phyloP scores from a whole-genome alignment of 2,888 invertebrate genomes.

The Aphodius granarius region DNA sequence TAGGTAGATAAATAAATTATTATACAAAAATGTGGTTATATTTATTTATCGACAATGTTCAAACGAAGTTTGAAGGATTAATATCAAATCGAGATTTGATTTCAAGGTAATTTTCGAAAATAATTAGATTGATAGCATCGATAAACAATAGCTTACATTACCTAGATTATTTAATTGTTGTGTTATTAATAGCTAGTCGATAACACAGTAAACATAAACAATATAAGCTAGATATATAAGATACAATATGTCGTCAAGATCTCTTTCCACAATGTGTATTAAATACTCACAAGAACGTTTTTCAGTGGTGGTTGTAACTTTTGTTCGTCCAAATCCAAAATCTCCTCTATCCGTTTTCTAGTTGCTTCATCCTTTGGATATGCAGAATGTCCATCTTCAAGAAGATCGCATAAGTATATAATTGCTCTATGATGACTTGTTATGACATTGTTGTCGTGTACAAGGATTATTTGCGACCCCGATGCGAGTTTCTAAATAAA shows the following conservation, averaged over 20 bases:
- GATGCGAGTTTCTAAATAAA: neutral
- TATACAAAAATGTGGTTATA: neutral
- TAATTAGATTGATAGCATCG: neutral
- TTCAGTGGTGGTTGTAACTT: slow-evolving; percentile 59
- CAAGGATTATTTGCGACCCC: neutral
- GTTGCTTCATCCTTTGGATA: slow-evolving; percentile 58
- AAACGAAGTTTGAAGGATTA: neutral
- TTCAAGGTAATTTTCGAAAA: neutral
- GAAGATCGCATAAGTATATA: neutral
- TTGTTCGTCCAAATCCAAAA: slow-evolving; percentile 59
- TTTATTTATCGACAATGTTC: neutral
- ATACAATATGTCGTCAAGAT: too few relatives aligned
- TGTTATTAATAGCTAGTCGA: too few relatives aligned
- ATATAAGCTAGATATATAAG: neutral
- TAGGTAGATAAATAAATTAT: too few relatives aligned
- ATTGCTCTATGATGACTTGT: neutral
- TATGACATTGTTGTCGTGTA: neutral
- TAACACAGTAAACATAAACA: neutral
- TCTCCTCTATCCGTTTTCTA: slow-evolving; percentile 58
- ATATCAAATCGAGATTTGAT: neutral
- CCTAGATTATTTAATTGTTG: neutral
- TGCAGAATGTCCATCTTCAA: slow-evolving; percentile 52
- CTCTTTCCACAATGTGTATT: too few relatives aligned
- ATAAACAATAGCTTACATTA: neutral
- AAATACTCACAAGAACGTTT: slow-evolving; percentile 56